Conservation (phyloP, 2,113 vertebrate species). For the Gila orcuttii region DNA sequence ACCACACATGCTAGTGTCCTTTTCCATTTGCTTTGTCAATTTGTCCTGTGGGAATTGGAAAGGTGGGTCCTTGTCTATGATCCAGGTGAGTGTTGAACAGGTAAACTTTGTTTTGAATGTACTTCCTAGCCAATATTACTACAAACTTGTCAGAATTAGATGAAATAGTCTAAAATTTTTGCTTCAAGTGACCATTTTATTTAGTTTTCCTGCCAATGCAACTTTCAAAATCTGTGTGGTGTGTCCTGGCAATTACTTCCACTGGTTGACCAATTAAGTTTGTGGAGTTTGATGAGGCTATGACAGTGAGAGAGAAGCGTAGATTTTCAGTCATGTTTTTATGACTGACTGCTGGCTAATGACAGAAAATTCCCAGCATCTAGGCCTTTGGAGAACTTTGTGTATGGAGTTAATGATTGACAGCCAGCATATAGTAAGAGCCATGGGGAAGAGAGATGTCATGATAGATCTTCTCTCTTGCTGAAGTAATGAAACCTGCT, state of each 20-base stretch:
- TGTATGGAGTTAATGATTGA: slow-evolving; percentile 20
- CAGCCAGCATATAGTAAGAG: slow-evolving; percentile 26
- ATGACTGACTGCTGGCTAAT: neutral
- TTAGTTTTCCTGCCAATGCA: neutral
- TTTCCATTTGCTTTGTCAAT: neutral
- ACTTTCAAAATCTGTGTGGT: neutral
- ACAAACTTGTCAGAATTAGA: neutral
- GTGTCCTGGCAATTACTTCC: neutral
- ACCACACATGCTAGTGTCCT: slow-evolving; percentile 15
- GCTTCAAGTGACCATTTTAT: neutral
- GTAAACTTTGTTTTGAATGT: neutral
- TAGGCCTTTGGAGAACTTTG: slow-evolving; percentile 21
- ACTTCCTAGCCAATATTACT: neutral
- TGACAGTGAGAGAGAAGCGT: neutral
- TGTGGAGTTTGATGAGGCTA: neutral
- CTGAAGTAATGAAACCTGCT: slow-evolving; percentile 33
- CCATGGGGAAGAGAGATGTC: slow-evolving; percentile 27
- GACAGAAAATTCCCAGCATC: neutral
- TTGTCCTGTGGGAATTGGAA: slow-evolving; percentile 1
- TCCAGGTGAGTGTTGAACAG: slow-evolving; percentile 39
- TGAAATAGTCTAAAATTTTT: neutral
- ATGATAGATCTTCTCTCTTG: neutral
- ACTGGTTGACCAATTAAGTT: neutral
- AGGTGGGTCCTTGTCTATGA: neutral
- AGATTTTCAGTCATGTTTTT: neutral